Conservation (phyloP, 2,797 vertebrate species). For the Nyctalus aviator region DNA sequence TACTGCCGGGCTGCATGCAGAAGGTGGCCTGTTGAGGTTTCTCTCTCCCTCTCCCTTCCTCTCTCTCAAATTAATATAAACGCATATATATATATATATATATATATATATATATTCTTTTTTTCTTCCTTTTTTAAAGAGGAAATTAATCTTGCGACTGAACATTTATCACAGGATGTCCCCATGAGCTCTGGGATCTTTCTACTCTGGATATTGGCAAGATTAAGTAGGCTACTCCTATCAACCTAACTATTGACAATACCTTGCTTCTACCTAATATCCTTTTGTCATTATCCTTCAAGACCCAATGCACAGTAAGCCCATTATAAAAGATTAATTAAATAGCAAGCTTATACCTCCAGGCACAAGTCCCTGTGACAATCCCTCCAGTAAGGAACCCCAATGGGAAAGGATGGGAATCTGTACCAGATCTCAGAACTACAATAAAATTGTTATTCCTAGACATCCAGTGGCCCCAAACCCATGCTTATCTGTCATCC, state of each 20-base stretch:
- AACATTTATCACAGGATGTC: too few relatives aligned
- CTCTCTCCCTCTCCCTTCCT: neutral
- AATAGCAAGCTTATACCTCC: neutral
- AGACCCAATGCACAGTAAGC: neutral
- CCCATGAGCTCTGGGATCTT: too few relatives aligned
- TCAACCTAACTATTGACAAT: too few relatives aligned
- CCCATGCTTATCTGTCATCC: neutral
- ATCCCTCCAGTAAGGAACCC: neutral
- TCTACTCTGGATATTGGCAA: too few relatives aligned
- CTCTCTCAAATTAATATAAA: neutral
- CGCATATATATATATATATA: too few relatives aligned
- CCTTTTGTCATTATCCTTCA: neutral
- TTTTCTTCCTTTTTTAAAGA: too few relatives aligned
- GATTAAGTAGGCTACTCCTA: too few relatives aligned
- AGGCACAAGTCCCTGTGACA: neutral
- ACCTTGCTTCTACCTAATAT: neutral
- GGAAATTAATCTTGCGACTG: too few relatives aligned
- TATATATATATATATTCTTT: too few relatives aligned
- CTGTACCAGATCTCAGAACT: neutral
- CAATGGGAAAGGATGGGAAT: neutral
- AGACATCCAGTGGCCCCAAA: neutral
- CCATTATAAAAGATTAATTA: neutral
- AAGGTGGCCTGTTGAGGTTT: neutral
- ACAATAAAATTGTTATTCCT: neutral
- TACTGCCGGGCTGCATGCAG: neutral